phyloP scores from a whole-genome alignment of 2,797 vertebrate species.

The Aphelocoma californica region DNA sequence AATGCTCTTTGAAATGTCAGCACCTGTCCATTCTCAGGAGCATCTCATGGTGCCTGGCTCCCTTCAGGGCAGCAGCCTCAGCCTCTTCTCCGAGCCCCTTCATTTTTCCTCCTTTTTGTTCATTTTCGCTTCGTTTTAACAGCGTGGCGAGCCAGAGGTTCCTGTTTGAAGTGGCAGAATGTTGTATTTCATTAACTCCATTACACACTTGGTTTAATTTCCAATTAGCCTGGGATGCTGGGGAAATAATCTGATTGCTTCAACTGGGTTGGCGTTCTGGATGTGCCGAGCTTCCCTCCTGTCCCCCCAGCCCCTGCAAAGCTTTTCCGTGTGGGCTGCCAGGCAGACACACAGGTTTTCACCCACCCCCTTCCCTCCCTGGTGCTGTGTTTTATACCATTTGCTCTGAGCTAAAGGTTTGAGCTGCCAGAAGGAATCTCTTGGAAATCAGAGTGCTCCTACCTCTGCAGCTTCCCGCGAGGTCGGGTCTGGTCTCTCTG shows the following conservation, averaged over 20 bases:
- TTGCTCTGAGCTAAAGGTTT: conserved; percentile 22
- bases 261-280: not conserved
- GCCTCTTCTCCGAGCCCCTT: not conserved
- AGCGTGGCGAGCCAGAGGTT: conserved; percentile 36
- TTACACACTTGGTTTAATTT: conserved; percentile 74
- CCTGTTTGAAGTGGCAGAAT: conserved; percentile 41
- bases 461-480: not conserved
- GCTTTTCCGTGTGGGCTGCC: conserved; percentile 23
- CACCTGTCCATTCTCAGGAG: not conserved
- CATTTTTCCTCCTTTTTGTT: not conserved
- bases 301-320: conserved; percentile 8
- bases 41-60: not conserved
- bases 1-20: not conserved
- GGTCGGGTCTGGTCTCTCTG: not conserved
- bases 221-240: conserved; percentile 59
- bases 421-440: conserved; percentile 50
- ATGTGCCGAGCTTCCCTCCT: not conserved
- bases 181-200: conserved; percentile 63
- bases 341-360: conserved; percentile 36
- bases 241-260: conserved; percentile 57
- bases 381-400: not conserved
- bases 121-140: conserved; percentile 2
- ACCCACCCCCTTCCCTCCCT: conserved; percentile 31
- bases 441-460: not conserved
- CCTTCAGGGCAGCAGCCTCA: not conserved